phyloP scores from a whole-genome alignment of 2,888 invertebrate species.

The Apoda limacodes region DNA sequence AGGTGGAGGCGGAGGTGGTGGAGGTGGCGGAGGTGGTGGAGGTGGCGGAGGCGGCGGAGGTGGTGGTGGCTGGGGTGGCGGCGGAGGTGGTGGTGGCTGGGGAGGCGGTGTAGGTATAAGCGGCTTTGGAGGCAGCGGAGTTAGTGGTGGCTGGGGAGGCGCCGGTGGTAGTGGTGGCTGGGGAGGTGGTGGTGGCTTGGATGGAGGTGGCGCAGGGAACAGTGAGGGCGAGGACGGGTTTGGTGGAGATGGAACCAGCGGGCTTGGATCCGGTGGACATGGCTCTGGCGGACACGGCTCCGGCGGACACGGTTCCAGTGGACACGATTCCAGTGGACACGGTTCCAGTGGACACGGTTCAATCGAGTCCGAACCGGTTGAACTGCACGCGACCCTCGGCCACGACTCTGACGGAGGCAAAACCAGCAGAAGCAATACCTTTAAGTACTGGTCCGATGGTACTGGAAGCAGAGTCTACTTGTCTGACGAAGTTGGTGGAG shows the following conservation, averaged over 20 bases:
- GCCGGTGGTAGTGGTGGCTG: conserved; percentile 18
- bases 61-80: conserved; percentile 18
- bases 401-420: no score
- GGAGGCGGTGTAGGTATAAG: conserved; percentile 20
- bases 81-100: conserved; percentile 20
- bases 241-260: background rate
- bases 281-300: conserved; percentile 5
- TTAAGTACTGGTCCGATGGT: no score
- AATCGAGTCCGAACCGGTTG: no score
- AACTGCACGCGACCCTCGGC: no score
- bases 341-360: no score
- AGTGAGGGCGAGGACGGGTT: conserved; percentile 18
- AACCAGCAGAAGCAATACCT: no score
- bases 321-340: no score
- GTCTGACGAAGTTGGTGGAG: no score
- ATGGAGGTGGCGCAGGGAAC: conserved; percentile 23
- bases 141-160: conserved; percentile 19
- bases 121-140: conserved; percentile 20
- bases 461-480: no score
- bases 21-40: conserved; percentile 15
- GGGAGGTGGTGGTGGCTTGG: conserved; percentile 14
- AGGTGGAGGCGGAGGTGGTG: conserved; percentile 16
- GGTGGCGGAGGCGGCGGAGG: conserved; percentile 21
- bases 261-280: conserved; percentile 7
- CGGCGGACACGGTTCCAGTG: conserved; percentile 14